A percentile compares a stretch with the other conserved stretches of the same genome.
phyloP scores from a whole-genome alignment of 2,888 invertebrate species.

The Drosophila buzzatii region DNA sequence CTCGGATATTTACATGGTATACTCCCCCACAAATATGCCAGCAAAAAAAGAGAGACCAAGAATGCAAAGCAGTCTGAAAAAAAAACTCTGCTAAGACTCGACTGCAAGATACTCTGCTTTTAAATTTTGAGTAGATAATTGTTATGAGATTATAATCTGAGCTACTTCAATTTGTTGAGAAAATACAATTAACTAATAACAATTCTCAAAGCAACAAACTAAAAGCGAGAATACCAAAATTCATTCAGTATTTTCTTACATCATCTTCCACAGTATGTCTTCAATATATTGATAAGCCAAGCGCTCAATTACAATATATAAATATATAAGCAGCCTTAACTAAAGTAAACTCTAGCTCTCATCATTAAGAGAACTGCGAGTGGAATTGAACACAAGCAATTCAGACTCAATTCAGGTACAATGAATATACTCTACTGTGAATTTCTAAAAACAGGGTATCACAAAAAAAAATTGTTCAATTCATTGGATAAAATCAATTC shows the following conservation, averaged over 20 bases:
- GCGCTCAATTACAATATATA: no score
- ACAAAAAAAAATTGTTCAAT: constrained; percentile 16
- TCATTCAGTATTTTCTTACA: no score
- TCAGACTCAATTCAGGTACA: background rate
- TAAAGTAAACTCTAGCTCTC: no score
- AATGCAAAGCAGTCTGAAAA: background rate
- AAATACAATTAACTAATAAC: fast-evolving
- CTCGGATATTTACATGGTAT: constrained; percentile 54
- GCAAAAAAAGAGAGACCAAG: background rate
- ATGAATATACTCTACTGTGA: background rate
- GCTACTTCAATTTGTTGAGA: background rate
- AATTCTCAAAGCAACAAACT: background rate
- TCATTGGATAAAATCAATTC: constrained; percentile 65
- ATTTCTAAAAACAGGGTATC: constrained; percentile 2
- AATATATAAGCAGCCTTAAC: no score
- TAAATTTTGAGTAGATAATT: no score
- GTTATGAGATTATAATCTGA: no score
- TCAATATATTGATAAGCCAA: background rate
- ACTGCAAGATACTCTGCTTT: no score
- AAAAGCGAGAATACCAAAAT: no score
- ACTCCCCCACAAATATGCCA: constrained; percentile 19
- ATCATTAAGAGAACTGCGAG: no score
- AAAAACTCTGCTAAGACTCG: background rate
- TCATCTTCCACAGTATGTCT: no score
- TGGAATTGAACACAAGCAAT: no score